Base-by-base conservation (phyloP, 2,888 invertebrate species). In the Cataglyphis livida region DNA sequence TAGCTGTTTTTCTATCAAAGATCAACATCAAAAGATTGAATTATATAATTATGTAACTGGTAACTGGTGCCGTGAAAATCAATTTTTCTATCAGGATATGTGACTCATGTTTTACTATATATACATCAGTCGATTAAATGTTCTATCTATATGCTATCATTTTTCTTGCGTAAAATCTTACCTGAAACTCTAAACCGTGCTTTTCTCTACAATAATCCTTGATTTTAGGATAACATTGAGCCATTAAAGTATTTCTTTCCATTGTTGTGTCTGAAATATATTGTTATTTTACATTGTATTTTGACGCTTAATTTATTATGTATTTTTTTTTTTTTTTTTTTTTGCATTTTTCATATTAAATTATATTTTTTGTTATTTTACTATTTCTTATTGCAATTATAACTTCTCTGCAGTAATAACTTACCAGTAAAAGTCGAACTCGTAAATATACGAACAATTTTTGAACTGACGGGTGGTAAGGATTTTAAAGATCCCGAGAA, bases 351-450 rank as follows among this genome's bases (percentile, higher is more conserved):
- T 18, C 28, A 32, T 21, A n/a, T 57, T 18, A 54, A 54, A 57
- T 41, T 35, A 12, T 28, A 65, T 54, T 54, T 79, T 35, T 1
- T 35, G 7, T 48, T 44, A 12, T 78, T 57, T 59, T 48, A 18
- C 28, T 54, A 44, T 25, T 15, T 59, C 12, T 21, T 44, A 1
- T 10, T 28, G 12, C 5, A 21, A 35, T 4, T 32, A 25, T 25
- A 25, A 25, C 25, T 25, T 25, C 25, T 1, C 25, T 25, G 25
- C 25, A 65, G 68, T 84, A 38, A 64, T 57, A 66, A 91, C 90
- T 95, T 95, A 98, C 99, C 99, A 92, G 99, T 99, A 93, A 99
- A 99, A 0, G 99, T 99, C 0, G 99, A 99, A 93, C 99, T 99
- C 85, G 99, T 99, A 94, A 99, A 99, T 91, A 99, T 99, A 90